These are phyloP conservation scores for Microchirus variegatus DNA, from an alignment of 2,797 vertebrate genomes.

Conservation along the genomic window DNA sequence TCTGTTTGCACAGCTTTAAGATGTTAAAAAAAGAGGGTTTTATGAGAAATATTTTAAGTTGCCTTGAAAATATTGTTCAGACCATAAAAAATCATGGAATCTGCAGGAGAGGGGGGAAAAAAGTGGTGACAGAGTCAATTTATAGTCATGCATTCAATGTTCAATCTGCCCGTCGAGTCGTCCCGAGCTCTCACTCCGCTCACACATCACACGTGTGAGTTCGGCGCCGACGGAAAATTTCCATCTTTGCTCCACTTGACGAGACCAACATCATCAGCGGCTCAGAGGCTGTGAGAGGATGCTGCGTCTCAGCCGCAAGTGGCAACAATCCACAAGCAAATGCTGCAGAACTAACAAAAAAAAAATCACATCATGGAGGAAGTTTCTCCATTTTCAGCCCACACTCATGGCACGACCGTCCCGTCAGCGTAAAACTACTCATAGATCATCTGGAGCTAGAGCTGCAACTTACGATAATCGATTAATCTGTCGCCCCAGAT, in stretches of 20 bases:
- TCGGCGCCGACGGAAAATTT: conserved; percentile 40
- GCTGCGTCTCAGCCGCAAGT: conserved; percentile 42
- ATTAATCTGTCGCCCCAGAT: no score
- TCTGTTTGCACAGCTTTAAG: background rate
- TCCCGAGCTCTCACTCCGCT: conserved; percentile 49
- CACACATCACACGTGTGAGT: conserved; percentile 43
- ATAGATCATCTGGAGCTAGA: background rate
- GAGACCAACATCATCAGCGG: conserved; percentile 46
- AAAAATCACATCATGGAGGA: conserved; percentile 21
- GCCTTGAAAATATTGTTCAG: conserved; percentile 8
- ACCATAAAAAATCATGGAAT: conserved; percentile 13
- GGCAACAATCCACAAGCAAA: conserved; percentile 47
- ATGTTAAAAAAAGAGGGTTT: background rate
- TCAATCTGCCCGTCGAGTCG: conserved; percentile 49
- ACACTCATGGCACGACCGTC: conserved; percentile 17
- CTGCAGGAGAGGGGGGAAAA: background rate
- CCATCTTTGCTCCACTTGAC: conserved; percentile 38
- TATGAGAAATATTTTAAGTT: conserved; percentile 1
- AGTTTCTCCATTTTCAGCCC: conserved; percentile 20
- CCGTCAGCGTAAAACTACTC: no score
- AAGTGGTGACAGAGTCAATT: conserved; percentile 41
- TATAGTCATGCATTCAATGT: conserved; percentile 33
- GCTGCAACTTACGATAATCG: no score
- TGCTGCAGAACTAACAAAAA: conserved; percentile 16
- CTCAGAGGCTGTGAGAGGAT: conserved; percentile 52